Evolutionary conservation across 2,113 vertebrate genomes (phyloP).

Genomic region (Lontra canadensis): DNA sequence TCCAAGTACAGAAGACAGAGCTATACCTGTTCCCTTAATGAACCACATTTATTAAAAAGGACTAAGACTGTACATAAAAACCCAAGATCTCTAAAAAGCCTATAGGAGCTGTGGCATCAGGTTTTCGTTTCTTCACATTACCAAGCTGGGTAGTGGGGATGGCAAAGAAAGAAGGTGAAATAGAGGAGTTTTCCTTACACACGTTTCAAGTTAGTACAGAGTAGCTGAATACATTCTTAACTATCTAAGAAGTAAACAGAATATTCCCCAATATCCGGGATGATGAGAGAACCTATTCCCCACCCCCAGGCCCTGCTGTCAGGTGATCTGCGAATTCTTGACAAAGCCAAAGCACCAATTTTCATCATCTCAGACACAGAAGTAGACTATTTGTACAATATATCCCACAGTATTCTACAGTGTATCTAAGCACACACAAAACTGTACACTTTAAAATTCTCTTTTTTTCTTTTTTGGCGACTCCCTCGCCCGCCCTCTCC

Average conservation of each 20-base stretch:
- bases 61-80: constrained; percentile 82
- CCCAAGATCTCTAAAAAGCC: constrained; percentile 72
- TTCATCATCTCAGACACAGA: constrained; percentile 73
- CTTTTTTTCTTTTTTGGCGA: neutral
- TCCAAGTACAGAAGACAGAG: constrained; percentile 60
- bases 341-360: constrained; percentile 79
- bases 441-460: constrained; percentile 80
- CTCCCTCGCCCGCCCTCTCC: neutral
- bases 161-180: constrained; percentile 1
- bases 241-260: constrained; percentile 80
- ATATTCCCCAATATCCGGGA: constrained; percentile 37
- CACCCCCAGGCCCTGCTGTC: neutral
- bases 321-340: constrained; percentile 64
- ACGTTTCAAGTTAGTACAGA: constrained; percentile 78
- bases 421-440: constrained; percentile 87
- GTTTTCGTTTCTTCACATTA: constrained; percentile 61
- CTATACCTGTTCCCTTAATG: constrained; percentile 58
- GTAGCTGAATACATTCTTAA: constrained; percentile 80
- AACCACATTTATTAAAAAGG: constrained; percentile 90
- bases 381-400: constrained; percentile 91
- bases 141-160: constrained; percentile 36
- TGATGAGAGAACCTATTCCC: neutral
- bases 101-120: constrained; percentile 60
- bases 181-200: constrained; percentile 62
- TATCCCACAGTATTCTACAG: constrained; percentile 95